Evolutionary conservation across 2,888 invertebrate genomes (phyloP).

Genomic region (Nesidiocoris tenuis): DNA sequence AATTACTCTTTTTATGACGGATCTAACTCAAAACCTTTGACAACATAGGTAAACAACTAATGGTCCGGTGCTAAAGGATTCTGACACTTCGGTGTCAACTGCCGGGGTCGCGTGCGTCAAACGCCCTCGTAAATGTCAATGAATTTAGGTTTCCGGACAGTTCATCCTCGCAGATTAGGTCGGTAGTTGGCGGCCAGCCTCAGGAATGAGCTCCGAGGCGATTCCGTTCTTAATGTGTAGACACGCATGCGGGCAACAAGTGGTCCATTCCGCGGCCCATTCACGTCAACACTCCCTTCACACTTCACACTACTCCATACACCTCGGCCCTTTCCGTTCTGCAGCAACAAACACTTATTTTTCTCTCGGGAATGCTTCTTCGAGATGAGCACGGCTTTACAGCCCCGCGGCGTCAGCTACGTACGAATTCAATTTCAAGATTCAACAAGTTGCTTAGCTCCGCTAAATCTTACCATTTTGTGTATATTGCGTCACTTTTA

Average conservation of each 20-base stretch:
- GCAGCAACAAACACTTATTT: constrained; percentile 4
- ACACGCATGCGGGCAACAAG: constrained; percentile 39
- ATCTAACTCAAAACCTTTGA: too few relatives aligned
- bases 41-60: too few relatives aligned
- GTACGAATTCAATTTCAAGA: constrained; percentile 29
- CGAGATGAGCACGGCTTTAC: constrained; percentile 20
- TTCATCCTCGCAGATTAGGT: too few relatives aligned
- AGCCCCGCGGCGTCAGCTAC: constrained; percentile 8
- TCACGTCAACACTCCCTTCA: constrained; percentile 18
- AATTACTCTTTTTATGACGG: too few relatives aligned
- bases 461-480: not conserved
- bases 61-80: too few relatives aligned
- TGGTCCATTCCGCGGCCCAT: constrained; percentile 35
- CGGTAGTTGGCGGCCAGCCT: too few relatives aligned
- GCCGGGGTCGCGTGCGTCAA: too few relatives aligned
- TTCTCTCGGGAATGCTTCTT: constrained; percentile 17
- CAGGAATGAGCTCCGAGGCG: too few relatives aligned
- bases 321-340: not conserved
- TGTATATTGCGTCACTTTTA: not conserved
- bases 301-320: not conserved
- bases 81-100: too few relatives aligned
- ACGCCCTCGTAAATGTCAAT: too few relatives aligned
- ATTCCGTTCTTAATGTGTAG: constrained; percentile 21
- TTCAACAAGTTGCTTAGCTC: constrained; percentile 27
- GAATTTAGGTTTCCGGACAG: too few relatives aligned